Evolutionary conservation across 2,797 vertebrate species (phyloP), one percentile per base, ranked within the genome.

Genomic region (Xenentodon cancila): DNA sequence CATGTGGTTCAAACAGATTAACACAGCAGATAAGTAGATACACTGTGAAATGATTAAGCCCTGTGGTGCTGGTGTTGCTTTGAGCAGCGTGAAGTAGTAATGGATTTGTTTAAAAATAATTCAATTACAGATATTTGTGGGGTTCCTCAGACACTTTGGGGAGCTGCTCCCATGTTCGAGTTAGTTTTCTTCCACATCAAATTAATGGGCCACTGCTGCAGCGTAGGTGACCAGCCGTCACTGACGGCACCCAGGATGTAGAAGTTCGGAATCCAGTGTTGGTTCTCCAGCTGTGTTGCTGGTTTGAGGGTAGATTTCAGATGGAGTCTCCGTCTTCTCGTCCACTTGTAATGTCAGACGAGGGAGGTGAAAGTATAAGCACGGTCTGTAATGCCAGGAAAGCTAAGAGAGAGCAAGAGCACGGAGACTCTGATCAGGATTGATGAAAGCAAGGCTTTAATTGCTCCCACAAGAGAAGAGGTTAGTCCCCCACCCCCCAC

Each of bases 381-480:
- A 82, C 53, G 69, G 55, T 64, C 53, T 82, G 82, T 73, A 68
- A 62, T 72, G 74, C 48, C 34, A 71, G 59, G 74, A 80, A 72
- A 53, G 59, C 73, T 63, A 48, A 60, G 64, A 57, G 56, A 71
- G 59, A 68, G 57, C 68, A 52, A 47, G 62, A 84, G 74, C 80
- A 76, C 6, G 59, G 76, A 80, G 63, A 72, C 71, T 84, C 80
- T 87, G 71, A 88, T 87, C 86, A 68, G 77, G 77, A 80, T 55
- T 60, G 81, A 91, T 90, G 88, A 89, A 91, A 73, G 84, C 72
- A 80, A 64, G 69, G 71, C 73, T 78, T 81, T 85, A 92, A 92
- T 80, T 59, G 87, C 84, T 91, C 89, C 89, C 92, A 16, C 30
- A 75, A 93, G 93, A 93, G 68, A 75, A 66, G 73, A 16, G 34